A percentile compares a stretch with the other conserved stretches of the same genome.
Conservation (phyloP, 1,140 invertebrate genomes). For the Hyphantria cunea region DNA sequence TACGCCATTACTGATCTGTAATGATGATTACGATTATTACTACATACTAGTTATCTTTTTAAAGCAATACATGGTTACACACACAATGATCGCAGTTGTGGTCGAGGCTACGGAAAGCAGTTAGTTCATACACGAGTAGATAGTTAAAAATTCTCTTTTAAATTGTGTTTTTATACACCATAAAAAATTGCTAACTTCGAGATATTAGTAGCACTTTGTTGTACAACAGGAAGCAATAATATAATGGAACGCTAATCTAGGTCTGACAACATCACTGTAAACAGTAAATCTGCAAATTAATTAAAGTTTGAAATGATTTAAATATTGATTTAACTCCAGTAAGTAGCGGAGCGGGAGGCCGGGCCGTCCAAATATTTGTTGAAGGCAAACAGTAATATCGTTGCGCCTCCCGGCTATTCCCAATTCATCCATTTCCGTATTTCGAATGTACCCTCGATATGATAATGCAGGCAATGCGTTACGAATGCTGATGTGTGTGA, state of each 20-base stretch:
- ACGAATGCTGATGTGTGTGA: slow-evolving; percentile 58
- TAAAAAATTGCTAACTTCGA: too few species aligned
- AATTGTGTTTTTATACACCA: too few species aligned
- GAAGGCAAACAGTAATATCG: slow-evolving; percentile 75
- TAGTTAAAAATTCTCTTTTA: too few species aligned
- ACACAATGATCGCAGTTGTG: too few species aligned
- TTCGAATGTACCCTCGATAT: slow-evolving; percentile 58
- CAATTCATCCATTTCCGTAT: slow-evolving; percentile 46
- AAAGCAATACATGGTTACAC: too few species aligned
- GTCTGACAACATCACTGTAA: slow-evolving; percentile 66
- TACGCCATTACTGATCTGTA: too few species aligned
- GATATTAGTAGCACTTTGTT: too few species aligned
- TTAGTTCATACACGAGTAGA: too few species aligned
- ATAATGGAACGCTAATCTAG: slow-evolving; percentile 34
- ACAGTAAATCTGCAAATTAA: slow-evolving; percentile 77
- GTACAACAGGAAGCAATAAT: too few species aligned
- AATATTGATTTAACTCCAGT: slow-evolving; percentile 80
- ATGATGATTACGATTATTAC: too few species aligned
- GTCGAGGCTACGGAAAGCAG: too few species aligned
- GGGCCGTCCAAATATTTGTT: slow-evolving; percentile 64
- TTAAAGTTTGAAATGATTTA: slow-evolving; percentile 79
- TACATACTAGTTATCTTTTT: too few species aligned
- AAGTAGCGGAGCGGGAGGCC: slow-evolving; percentile 65
- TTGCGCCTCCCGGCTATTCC: slow-evolving; percentile 64
- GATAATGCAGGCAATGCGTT: slow-evolving; percentile 62